phyloP scores from a whole-genome alignment of 2,113 vertebrate genomes.

The Vicugna pacos region DNA sequence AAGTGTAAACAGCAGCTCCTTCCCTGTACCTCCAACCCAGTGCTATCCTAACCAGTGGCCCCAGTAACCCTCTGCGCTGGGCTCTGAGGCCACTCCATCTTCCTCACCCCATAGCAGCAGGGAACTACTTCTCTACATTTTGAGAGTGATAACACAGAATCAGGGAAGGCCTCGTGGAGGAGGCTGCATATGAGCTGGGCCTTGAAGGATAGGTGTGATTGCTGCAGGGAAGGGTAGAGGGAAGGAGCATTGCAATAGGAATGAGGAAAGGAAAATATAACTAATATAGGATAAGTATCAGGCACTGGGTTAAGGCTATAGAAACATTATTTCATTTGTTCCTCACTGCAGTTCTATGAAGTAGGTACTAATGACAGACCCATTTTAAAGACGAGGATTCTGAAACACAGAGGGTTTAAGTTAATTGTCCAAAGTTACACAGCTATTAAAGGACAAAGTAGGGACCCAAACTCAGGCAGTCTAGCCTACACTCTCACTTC shows the following conservation, averaged over 20 bases:
- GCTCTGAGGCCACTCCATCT: background rate
- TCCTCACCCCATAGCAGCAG: background rate
- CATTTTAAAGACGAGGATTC: background rate
- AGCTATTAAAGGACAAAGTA: conserved; percentile 30
- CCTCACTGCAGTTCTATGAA: background rate
- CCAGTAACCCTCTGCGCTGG: background rate
- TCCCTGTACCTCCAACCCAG: background rate
- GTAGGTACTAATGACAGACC: background rate
- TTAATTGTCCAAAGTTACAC: conserved; percentile 19
- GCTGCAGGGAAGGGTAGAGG: background rate
- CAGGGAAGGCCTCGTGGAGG: background rate
- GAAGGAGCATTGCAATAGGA: background rate
- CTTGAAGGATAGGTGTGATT: conserved; percentile 28
- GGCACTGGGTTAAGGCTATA: background rate
- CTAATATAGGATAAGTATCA: background rate
- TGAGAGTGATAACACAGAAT: background rate
- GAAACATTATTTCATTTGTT: conserved; percentile 4
- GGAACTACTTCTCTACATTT: background rate
- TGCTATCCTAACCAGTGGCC: background rate
- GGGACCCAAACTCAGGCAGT: background rate
- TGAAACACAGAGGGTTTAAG: background rate
- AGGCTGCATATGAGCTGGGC: background rate
- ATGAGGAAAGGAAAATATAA: background rate
- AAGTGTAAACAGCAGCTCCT: background rate
- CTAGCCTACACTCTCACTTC: background rate